Evolutionary conservation across 1,140 invertebrate species (phyloP).

Genomic region (Drosophila paulistorum): DNA sequence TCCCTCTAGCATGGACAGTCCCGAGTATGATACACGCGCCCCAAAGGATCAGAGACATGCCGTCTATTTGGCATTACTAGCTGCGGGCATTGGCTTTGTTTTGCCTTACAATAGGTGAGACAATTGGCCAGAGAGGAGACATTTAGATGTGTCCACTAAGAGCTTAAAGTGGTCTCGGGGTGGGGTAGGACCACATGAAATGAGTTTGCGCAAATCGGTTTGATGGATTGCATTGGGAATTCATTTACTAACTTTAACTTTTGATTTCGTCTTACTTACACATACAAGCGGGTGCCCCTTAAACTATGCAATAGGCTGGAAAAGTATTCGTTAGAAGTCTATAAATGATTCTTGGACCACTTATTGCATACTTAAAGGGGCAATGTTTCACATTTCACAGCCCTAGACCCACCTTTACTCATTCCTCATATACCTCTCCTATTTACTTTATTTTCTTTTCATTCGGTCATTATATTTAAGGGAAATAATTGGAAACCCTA

Average conservation of each 20-base stretch:
- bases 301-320: not conserved
- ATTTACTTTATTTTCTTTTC: not conserved
- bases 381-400: too few species aligned
- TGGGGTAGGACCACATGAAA: too few species aligned
- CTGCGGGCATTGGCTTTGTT: constrained; percentile 95
- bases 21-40: constrained; percentile 72
- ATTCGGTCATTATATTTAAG: not conserved
- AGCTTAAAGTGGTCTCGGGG: not conserved
- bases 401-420: too few species aligned
- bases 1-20: constrained; percentile 74
- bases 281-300: too few species aligned
- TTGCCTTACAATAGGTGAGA: constrained; percentile 94
- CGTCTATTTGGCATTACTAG: constrained; percentile 91
- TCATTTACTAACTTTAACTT: not conserved
- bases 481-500: too few species aligned
- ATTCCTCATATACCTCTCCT: too few species aligned
- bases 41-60: constrained; percentile 90
- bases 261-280: not conserved
- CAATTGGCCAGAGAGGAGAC: not conserved
- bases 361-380: too few species aligned
- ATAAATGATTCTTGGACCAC: too few species aligned
- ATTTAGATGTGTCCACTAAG: too few species aligned
- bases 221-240: not conserved
- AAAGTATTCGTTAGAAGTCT: too few species aligned
- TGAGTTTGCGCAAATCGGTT: constrained; percentile 12